Conservation (phyloP, 2,113 vertebrate species). For the Tachycineta bicolor region DNA sequence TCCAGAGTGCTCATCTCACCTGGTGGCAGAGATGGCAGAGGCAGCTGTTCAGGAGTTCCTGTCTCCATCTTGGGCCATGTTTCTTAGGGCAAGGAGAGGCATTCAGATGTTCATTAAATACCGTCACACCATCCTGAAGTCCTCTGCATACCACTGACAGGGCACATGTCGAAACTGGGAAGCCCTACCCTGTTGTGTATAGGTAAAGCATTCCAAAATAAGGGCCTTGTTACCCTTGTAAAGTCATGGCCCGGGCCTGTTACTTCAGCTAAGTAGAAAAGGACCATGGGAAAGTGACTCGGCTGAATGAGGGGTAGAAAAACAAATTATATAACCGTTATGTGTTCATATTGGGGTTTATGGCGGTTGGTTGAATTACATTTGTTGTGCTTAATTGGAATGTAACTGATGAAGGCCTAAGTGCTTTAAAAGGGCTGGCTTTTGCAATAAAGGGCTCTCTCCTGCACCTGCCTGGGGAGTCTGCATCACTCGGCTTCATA, state of each 20-base stretch:
- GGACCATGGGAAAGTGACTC: neutral
- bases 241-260: neutral
- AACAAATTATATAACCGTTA: neutral
- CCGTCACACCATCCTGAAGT: neutral
- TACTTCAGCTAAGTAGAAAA: neutral
- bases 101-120: neutral
- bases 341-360: neutral
- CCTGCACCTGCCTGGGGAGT: neutral
- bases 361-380: neutral
- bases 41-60: neutral
- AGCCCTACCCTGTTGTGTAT: neutral
- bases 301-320: neutral
- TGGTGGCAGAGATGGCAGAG: rapidly evolving
- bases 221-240: neutral
- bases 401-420: neutral
- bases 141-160: neutral
- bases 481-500: rapidly evolving
- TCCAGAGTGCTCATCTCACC: neutral
- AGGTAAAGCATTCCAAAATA: neutral
- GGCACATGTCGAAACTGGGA: neutral
- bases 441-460: neutral
- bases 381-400: neutral
- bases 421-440: neutral
- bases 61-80: neutral
- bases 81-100: neutral